Percentiles rank a stretch among this genome's conserved stretches.
Evolutionary conservation across 2,113 vertebrate species (phyloP).

Genomic region (Rhizomys pruinosus): DNA sequence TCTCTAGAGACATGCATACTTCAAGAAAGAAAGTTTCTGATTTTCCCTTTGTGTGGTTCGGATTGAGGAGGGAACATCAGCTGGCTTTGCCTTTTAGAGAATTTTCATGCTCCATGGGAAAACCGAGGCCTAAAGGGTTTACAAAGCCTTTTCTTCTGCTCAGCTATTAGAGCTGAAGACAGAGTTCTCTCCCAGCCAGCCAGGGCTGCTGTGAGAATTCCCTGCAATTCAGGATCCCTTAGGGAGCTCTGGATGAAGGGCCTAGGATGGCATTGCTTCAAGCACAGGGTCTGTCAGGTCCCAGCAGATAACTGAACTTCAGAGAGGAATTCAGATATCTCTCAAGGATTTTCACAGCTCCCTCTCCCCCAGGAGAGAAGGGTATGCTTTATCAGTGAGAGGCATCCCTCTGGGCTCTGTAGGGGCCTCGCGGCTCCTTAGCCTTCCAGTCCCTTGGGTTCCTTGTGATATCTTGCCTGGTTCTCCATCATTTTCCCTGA

Average conservation of each 20-base stretch:
- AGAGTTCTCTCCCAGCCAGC: accelerated
- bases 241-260: neutral
- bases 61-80: accelerated
- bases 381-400: accelerated
- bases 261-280: neutral
- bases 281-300: accelerated
- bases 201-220: neutral
- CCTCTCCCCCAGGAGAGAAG: neutral
- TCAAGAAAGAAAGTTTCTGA: neutral
- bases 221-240: no score
- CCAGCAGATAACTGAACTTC: neutral
- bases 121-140: neutral
- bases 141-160: no score
- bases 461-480: neutral
- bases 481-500: neutral
- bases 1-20: neutral
- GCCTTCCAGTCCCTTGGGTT: accelerated
- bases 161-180: neutral
- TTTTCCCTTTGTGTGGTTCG: neutral
- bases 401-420: accelerated
- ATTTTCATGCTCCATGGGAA: neutral
- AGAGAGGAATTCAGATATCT: neutral
- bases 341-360: accelerated
- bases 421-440: accelerated
- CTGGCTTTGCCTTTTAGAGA: accelerated